Base-by-base conservation (phyloP, 2,888 invertebrate species). In the Crocallis elinguaria region DNA sequence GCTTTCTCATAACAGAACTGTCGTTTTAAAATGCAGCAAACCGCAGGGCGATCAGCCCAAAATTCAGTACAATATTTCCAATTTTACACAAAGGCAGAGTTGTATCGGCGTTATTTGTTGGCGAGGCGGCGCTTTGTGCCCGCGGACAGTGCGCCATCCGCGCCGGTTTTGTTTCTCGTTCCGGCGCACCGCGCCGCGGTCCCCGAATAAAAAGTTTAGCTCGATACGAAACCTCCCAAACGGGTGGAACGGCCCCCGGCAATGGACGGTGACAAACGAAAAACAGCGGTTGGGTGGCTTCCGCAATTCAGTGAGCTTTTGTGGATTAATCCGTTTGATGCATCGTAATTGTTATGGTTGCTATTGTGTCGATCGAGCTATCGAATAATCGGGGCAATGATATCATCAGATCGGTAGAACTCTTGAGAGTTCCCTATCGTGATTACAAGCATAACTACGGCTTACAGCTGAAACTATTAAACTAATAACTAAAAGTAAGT, bases 161-260 rank as follows among this genome's bases (percentile, higher is more conserved):
- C 27, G 53, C 48, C n/a, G 42, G 59, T 65, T 62, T 62, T 62
- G 60, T 65, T 65, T 60, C 13, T 30, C 62, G 57, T 61, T 62
- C 58, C 55, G 62, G 44, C 50, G 37, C 42, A 41, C 51, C 33
- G 42, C 19, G 23, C 51, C 33, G 42, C 19, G 23, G 25, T 21
- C 27, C 38, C 37, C 13, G 53, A 58, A 58, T 49, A 60, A 57
- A 61, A 60, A 60, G 49, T 49, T 57, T 48, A 44, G 44, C 53
- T 56, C 54, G 51, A 56, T 57, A 62, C 50, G 58, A 55, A 62
- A 52, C 57, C 57, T 48, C 39, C 52, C 55, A 56, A 60, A 64
- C 51, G 52, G 43, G 48, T 38, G 55, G 41, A 55, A 57, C 52
- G 61, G 50, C 61, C 44, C 53, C 49, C 51, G 55, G 59, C 60